Evolutionary conservation across 2,113 vertebrate species (phyloP), one percentile per base, ranked within the genome.

Genomic region (Microtus richardsoni): DNA sequence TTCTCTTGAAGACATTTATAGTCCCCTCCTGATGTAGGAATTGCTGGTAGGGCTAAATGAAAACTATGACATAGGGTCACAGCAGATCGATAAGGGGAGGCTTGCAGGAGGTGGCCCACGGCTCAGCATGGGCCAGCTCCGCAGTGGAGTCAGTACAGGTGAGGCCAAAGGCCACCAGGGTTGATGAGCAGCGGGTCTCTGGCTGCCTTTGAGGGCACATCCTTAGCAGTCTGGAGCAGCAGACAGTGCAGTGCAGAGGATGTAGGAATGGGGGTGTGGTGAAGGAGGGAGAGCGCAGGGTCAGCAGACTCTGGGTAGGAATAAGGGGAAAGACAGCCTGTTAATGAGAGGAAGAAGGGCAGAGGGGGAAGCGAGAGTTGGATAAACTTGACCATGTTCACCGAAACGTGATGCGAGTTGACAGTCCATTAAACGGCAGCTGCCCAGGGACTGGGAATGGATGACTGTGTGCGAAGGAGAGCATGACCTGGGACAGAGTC

Each of bases 81-180:
- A 60, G 74, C 14, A 49, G 36, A 82, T 77, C 5, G 4, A 44
- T 6, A 7, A 87, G 47, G 36, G 28, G 39, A 39, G 26, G n/a
- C 7, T 33, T 22, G 4, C 47, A 2, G n/a, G 16, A 68, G n/a
- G 47, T 24, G 77, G 13, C 17, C 22, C 70, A 28, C 5, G 49
- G 44, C 39, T 24, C 11, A 92, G 28, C 66, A 0, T n/a, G 44
- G 74, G n/a, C 33, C 0, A 4, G 33, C 9, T 64, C 6, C 24
- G 1, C 2, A 13, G 7, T 3, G 16, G 36, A 74, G 86, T 12
- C 26, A 4, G 47, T 2, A 22, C 7, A 2, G 17, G 16, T 22
- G 17, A 95, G n/a, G 74, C n/a, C 54, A 44, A 7, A 28, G 68
- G 33, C 30, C 33, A 3, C 12, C 2, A 9, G 24, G 44, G 54